Evolutionary conservation across 2,888 invertebrate species (phyloP).

Genomic region (Tiliacea citrago): DNA sequence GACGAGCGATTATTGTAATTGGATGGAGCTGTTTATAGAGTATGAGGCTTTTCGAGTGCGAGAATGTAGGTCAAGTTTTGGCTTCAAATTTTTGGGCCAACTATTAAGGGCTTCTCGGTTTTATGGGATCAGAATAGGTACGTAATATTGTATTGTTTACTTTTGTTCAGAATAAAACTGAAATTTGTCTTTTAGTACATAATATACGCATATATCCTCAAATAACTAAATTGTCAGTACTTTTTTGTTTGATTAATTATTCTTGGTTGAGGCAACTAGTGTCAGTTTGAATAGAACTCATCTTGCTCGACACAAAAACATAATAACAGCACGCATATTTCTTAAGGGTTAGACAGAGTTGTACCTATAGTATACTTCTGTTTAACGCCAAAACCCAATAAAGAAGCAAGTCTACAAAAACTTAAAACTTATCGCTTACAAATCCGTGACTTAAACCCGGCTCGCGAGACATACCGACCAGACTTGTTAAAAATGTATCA

Average conservation of each 20-base stretch:
- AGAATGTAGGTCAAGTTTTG: conserved; percentile 29
- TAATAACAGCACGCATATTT: not conserved
- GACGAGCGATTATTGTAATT: conserved; percentile 66
- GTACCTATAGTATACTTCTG: not conserved
- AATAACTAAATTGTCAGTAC: not conserved
- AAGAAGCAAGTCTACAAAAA: conserved; percentile 28
- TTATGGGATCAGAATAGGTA: not conserved
- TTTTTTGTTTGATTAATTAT: not conserved
- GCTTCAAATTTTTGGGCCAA: conserved; percentile 6
- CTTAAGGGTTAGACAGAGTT: not conserved
- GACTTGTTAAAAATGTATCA: conserved; percentile 84
- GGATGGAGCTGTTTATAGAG: conserved; percentile 61
- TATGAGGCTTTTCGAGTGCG: conserved; percentile 22
- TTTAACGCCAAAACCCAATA: not conserved
- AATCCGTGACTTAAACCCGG: conserved; percentile 57
- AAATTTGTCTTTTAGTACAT: not conserved
- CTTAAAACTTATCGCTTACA: conserved; percentile 14
- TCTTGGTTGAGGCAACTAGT: not conserved
- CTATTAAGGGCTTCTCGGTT: not conserved
- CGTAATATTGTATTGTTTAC: not conserved
- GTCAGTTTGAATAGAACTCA: not conserved
- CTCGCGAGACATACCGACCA: conserved; percentile 60
- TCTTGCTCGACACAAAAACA: not conserved
- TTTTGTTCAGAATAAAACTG: not conserved
- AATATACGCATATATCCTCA: not conserved